Conservation (phyloP, 2,888 invertebrate genomes). For the Pollenia angustigena region DNA sequence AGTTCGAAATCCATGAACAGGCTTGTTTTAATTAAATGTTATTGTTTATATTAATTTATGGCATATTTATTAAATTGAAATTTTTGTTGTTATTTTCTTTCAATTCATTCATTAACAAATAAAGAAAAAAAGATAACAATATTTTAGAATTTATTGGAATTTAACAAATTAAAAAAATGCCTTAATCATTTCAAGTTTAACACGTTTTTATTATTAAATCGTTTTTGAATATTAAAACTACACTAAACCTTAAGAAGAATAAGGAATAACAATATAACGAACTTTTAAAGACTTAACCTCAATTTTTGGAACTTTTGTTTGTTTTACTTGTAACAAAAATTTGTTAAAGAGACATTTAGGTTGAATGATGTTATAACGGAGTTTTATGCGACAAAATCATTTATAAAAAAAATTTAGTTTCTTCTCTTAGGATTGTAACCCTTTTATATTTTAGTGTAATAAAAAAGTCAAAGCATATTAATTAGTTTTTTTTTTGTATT, state of each 20-base stretch:
- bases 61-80: neutral
- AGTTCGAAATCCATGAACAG: no score
- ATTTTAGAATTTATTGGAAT: neutral
- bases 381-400: no score
- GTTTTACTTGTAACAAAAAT: no score
- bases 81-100: neutral
- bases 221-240: conserved; percentile 12
- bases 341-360: no score
- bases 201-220: neutral
- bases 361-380: no score
- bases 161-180: neutral
- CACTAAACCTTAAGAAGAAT: neutral
- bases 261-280: neutral
- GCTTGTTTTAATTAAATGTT: neutral
- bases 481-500: no score
- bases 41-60: conserved; percentile 11
- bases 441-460: no score
- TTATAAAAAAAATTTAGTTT: no score
- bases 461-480: no score
- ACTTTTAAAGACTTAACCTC: neutral
- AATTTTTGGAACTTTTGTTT: no score
- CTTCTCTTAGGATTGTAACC: no score
- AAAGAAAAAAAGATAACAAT: conserved; percentile 11
- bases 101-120: conserved; percentile 7
- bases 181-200: conserved; percentile 8